These are phyloP conservation scores for Lithophane semibrunnea DNA, from an alignment of 2,888 invertebrate species.

Conservation along the genomic window DNA sequence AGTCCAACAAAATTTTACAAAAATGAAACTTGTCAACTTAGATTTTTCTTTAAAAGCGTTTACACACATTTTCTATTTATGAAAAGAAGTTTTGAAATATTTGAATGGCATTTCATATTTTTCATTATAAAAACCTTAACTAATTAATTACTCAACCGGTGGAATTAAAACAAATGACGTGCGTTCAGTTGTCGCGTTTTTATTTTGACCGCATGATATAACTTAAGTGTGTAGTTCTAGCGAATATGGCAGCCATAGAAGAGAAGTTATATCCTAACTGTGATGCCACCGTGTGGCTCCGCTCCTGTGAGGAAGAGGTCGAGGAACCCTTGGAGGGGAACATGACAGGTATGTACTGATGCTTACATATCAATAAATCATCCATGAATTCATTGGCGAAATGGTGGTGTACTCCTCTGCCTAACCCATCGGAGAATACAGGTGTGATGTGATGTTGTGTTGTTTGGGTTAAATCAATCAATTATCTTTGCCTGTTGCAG, in stretches of 20 bases:
- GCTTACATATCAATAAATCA: not conserved
- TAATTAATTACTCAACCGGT: conserved; percentile 48
- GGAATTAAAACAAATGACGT: conserved; percentile 36
- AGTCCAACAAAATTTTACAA: not conserved
- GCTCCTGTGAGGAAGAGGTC: conserved; percentile 95
- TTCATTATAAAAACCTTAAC: conserved; percentile 15
- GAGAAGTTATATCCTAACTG: conserved; percentile 91
- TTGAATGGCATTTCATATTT: conserved; percentile 15
- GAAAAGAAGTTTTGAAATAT: conserved; percentile 41
- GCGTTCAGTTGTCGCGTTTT: conserved; percentile 3
- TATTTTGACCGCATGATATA: conserved; percentile 43
- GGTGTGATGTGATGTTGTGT: no score
- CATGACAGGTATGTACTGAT: conserved; percentile 87
- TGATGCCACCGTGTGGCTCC: conserved; percentile 94
- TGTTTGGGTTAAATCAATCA: no score
- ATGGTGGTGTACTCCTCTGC: no score
- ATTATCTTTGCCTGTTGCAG: not conserved
- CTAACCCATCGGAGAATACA: no score
- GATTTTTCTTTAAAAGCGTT: conserved; percentile 16
- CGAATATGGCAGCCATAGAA: conserved; percentile 73
- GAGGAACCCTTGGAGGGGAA: conserved; percentile 92
- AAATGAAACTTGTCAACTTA: not conserved
- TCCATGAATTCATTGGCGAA: no score
- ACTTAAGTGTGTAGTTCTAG: conserved; percentile 63
- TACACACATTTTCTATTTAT: conserved; percentile 26